Evolutionary conservation across 1,140 invertebrate species (phyloP), one percentile per base, ranked within the genome.

Genomic region (Ruditapes philippinarum): DNA sequence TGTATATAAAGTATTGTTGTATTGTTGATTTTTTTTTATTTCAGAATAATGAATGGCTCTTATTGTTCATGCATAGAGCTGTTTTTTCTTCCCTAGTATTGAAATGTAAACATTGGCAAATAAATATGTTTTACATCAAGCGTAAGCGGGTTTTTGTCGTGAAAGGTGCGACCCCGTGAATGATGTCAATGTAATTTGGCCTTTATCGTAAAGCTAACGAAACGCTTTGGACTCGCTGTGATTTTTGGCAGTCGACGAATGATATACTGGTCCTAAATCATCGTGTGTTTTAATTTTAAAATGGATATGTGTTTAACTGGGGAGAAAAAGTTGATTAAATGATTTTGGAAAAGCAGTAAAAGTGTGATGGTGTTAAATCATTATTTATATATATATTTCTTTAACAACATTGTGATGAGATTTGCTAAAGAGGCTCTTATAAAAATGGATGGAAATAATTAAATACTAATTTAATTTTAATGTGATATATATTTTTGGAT

Each of bases 181-280:
- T 70, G 65, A 70, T 70, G 65, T 70, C 33, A 70, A 38, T 70
- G 65, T 70, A 70, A 70, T 70, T 70, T 40, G 65, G 65, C 38
- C 65, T 70, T 70, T 70, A 70, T 70, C 65, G 28, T 70, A 70
- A 70, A 70, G 65, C 65, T 38, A 70, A 70, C 36, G 65, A 70
- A 38, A 70, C 38, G 65, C 36, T 38, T 11, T 5, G 36, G n/a
- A 70, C 65, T 38, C n/a, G 22, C 65, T 36, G 60, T 65, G 62
- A n/a, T 12, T 31, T 65, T 65, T 65, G 62, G n/a, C 62, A 36
- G 25, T 65, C 62, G 3, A 38, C 17, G 5, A n/a, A 70, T 25
- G 25, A 62, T 62, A 62, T 17, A 40, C 25, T 19, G 19, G 36
- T 70, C 65, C 38, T 70, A 70, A 70, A 36, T 38, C n/a, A 22